A percentile compares a stretch with the other conserved stretches of the same genome.
These are phyloP conservation scores for Akabosia matsudoensis DNA, from an alignment of 1,140 invertebrate species.

Conservation along the genomic window DNA sequence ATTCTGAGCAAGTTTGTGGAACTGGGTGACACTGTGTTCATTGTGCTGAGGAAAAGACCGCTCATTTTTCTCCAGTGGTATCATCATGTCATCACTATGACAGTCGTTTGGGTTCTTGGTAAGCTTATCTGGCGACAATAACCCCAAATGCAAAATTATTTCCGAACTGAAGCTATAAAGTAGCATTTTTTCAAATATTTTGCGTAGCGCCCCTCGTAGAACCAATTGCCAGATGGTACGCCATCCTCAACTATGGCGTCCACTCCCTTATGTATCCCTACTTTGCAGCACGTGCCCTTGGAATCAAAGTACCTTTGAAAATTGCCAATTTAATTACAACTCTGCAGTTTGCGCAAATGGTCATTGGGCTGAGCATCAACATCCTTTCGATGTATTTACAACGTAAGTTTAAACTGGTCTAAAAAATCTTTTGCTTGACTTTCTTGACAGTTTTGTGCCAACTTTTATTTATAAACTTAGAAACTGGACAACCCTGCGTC, in stretches of 20 bases:
- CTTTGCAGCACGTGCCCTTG: constrained; percentile 61
- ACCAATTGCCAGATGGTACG: not conserved
- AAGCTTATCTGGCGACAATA: not conserved
- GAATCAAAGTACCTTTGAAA: constrained; percentile 74
- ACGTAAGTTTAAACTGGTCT: constrained; percentile 36
- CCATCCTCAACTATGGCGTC: not conserved
- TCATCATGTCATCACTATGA: not conserved
- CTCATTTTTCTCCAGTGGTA: not conserved
- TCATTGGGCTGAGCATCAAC: constrained; percentile 85
- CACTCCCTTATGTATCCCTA: constrained; percentile 20
- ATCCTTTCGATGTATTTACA: constrained; percentile 75
- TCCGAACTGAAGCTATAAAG: not conserved
- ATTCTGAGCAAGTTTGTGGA: not conserved
- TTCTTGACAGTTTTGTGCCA: too few relatives aligned
- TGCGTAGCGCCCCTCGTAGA: not conserved
- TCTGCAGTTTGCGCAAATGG: constrained; percentile 90
- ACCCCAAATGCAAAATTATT: not conserved
- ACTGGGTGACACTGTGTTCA: not conserved
- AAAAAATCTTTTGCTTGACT: not conserved
- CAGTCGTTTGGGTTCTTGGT: not conserved
- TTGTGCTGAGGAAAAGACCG: constrained; percentile 1
- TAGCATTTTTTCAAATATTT: not conserved
- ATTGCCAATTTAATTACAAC: constrained; percentile 89
- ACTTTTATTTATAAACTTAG: too few relatives aligned
- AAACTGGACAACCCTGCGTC: not conserved